Conservation (phyloP, 2,888 invertebrate species). For the Pherbina coryleti region DNA sequence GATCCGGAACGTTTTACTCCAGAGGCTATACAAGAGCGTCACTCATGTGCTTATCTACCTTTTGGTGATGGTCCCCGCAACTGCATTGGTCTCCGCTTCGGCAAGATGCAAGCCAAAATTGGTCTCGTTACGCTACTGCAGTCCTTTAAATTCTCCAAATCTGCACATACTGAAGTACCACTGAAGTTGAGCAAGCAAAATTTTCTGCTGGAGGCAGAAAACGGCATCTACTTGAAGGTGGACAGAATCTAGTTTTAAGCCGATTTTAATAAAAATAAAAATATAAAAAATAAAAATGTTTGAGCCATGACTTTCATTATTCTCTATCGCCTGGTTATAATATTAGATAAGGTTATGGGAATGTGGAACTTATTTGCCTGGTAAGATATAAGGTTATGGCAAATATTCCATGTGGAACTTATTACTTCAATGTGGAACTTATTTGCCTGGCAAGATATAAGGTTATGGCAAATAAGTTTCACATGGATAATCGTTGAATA, state of each 20-base stretch:
- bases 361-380: too few relatives aligned
- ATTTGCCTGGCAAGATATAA: too few relatives aligned
- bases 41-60: conserved; percentile 63
- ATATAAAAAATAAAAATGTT: too few relatives aligned
- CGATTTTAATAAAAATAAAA: too few relatives aligned
- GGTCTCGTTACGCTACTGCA: conserved; percentile 58
- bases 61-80: conserved; percentile 67
- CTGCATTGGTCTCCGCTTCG: conserved; percentile 66
- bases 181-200: conserved; percentile 48
- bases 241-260: conserved; percentile 24
- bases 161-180: conserved; percentile 56
- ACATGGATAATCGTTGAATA: too few relatives aligned
- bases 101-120: conserved; percentile 60
- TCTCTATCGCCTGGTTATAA: too few relatives aligned
- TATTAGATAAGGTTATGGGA: too few relatives aligned
- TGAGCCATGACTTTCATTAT: too few relatives aligned
- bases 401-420: too few relatives aligned
- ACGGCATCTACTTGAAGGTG: conserved; percentile 51
- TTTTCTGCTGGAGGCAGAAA: conserved; percentile 47
- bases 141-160: conserved; percentile 56
- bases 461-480: too few relatives aligned
- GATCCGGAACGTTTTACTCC: conserved; percentile 75
- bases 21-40: conserved; percentile 72
- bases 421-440: too few relatives aligned
- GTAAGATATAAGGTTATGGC: too few relatives aligned